These are phyloP conservation scores for Electrophaes corylata DNA, from an alignment of 2,888 invertebrate genomes.

Conservation along the genomic window DNA sequence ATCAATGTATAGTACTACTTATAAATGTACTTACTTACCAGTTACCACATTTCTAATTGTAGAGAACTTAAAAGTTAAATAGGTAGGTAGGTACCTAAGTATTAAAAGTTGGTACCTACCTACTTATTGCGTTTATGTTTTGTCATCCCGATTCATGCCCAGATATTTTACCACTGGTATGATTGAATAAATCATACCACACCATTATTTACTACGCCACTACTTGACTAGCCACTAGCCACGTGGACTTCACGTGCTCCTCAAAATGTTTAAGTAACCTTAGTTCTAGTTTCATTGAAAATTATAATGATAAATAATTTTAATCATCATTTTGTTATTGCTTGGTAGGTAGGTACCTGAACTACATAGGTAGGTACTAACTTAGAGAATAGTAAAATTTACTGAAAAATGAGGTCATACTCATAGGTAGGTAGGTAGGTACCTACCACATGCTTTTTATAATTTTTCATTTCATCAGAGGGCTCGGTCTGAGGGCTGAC, in stretches of 20 bases:
- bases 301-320: background rate
- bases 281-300: background rate
- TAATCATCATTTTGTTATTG: background rate
- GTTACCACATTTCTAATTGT: no score
- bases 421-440: no score
- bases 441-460: conserved; percentile 17
- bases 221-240: no score
- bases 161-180: no score
- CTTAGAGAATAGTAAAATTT: background rate
- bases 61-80: no score
- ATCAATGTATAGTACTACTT: no score
- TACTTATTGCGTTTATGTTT: no score
- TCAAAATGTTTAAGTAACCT: background rate
- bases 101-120: no score
- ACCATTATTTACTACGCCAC: conserved; percentile 52
- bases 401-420: conserved; percentile 24
- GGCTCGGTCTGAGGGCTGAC: conserved; percentile 45
- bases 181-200: conserved; percentile 36
- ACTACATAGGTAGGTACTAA: background rate
- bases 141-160: background rate
- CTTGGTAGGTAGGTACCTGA: background rate
- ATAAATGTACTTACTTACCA: no score
- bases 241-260: conserved; percentile 49
- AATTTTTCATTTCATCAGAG: conserved; percentile 34
- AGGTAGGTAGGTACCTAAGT: no score